phyloP scores from a whole-genome alignment of 2,888 invertebrate genomes.

The Hypsopygia costalis region DNA sequence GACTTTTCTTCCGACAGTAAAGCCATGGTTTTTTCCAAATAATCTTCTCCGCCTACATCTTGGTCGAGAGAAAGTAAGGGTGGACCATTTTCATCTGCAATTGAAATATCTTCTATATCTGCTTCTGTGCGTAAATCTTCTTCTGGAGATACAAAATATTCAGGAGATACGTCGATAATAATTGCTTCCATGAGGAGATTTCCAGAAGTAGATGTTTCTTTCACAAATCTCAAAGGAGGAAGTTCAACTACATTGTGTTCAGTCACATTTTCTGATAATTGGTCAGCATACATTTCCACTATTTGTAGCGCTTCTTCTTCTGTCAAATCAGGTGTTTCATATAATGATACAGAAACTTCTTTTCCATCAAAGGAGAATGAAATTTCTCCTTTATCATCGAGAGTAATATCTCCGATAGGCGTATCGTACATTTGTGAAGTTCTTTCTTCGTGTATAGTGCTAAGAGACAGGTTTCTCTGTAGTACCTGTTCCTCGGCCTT shows the following conservation, averaged over 20 bases:
- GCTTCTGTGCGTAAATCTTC: constrained; percentile 93
- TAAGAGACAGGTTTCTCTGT: constrained; percentile 90
- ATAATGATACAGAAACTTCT: constrained; percentile 94
- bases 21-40: constrained; percentile 71
- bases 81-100: constrained; percentile 85
- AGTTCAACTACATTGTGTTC: constrained; percentile 93
- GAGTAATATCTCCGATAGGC: constrained; percentile 86
- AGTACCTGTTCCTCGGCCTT: constrained; percentile 73
- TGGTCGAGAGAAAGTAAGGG: constrained; percentile 73
- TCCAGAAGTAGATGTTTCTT: constrained; percentile 93
- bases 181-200: constrained; percentile 95
- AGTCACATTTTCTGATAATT: constrained; percentile 91
- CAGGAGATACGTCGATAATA: constrained; percentile 92
- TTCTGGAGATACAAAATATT: constrained; percentile 88
- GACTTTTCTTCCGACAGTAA: constrained; percentile 73
- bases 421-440: constrained; percentile 94
- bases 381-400: constrained; percentile 91
- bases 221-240: constrained; percentile 92
- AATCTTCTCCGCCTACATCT: constrained; percentile 76
- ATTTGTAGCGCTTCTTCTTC: constrained; percentile 95
- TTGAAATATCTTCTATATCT: constrained; percentile 91
- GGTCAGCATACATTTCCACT: constrained; percentile 96
- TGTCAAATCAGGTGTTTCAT: constrained; percentile 95
- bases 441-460: constrained; percentile 94
- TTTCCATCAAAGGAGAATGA: constrained; percentile 95